Evolutionary conservation across 2,888 invertebrate species (phyloP), one percentile per base, ranked within the genome.

Genomic region (Cheiracanthium punctorium): DNA sequence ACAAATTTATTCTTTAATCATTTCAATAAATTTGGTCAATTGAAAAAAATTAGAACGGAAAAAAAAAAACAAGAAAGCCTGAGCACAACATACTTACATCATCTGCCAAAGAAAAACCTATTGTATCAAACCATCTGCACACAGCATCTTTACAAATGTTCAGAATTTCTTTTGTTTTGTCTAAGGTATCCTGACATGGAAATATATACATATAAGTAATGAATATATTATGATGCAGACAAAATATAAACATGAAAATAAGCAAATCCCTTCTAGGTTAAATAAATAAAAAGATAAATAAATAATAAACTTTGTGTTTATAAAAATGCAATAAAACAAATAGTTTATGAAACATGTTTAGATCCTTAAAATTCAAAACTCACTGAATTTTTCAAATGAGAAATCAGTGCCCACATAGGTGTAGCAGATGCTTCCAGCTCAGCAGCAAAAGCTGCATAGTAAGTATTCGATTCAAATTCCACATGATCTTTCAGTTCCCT

Each of bases 371-470:
- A n/a, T 37, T 5, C 12, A 1, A 52, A 33, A 84, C 87, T 82
- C 82, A 95, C 95, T 10, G 94, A 93, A 90, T 95, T 95, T 87
- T 94, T 94, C 43, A 97, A 93, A 93, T 98, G 98, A 67, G 96
- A 95, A 79, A 98, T 95, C 82, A 98, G 94, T 17, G 97, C 97
- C 98, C 98, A 98, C 98, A 98, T 97, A 0, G 98, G 98, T 92
- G 98, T 97, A 17, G 98, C 97, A 90, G 97, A 97, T 30, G 98
- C 97, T 93, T 99, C 98, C 89, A 98, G 93, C 93, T 99, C 98
- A 89, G 98, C 98, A 88, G 97, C 97, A 93, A 98, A 99, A 37
- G 98, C 98, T 70, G 98, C 97, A 93, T 98, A 98, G 93, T 98
- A 99, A 20, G 97, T 97, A 89, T 97, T 97, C 65, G 98, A 97